phyloP scores from a whole-genome alignment of 1,140 invertebrate species.

The Cotesia chilonis region DNA sequence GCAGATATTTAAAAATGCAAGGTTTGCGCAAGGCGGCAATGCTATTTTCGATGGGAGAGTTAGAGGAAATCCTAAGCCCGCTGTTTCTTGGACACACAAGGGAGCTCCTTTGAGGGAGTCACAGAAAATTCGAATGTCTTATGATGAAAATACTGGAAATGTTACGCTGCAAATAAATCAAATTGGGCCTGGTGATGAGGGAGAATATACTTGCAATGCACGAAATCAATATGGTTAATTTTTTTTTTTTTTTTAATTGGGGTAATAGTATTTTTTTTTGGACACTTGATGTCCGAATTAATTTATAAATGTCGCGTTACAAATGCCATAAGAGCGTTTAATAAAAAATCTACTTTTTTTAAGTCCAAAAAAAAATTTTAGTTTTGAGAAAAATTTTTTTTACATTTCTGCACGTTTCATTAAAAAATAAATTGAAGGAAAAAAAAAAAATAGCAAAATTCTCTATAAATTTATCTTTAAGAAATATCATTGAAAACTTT shows the following conservation, averaged over 20 bases:
- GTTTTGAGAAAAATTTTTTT: no score
- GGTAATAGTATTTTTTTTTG: neutral
- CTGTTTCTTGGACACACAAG: slow-evolving; percentile 93
- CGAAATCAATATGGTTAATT: slow-evolving; percentile 81
- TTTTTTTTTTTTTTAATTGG: no score
- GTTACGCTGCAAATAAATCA: slow-evolving; percentile 89
- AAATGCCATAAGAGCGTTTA: neutral
- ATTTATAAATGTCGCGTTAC: neutral
- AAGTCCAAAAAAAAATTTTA: no score
- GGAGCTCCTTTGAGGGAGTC: slow-evolving; percentile 82
- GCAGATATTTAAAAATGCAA: slow-evolving; percentile 91
- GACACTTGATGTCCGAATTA: neutral
- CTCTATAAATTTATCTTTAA: no score
- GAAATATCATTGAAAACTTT: no score
- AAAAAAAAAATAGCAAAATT: no score
- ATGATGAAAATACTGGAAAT: slow-evolving; percentile 85
- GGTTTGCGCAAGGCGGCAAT: slow-evolving; percentile 92
- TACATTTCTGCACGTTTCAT: no score
- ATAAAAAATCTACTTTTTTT: no score
- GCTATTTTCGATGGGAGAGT: slow-evolving; percentile 92
- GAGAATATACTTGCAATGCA: slow-evolving; percentile 94
- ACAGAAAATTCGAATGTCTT: slow-evolving; percentile 85
- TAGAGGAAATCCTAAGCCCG: slow-evolving; percentile 90
- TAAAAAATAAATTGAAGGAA: no score
- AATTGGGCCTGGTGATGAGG: slow-evolving; percentile 92